phyloP scores from a whole-genome alignment of 1,140 invertebrate genomes.

The Leptestheria dahalacensis region DNA sequence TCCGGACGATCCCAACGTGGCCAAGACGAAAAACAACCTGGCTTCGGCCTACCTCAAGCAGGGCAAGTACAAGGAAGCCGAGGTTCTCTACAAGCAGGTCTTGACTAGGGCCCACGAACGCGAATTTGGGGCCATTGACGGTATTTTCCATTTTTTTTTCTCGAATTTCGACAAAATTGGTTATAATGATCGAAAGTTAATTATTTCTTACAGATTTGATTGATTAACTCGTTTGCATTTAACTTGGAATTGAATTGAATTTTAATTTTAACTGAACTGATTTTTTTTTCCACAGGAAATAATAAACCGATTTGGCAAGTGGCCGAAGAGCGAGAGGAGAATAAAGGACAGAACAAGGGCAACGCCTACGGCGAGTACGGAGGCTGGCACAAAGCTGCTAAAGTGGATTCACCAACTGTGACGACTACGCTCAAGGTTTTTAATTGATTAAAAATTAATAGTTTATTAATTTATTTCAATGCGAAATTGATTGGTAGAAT shows the following conservation, averaged over 20 bases:
- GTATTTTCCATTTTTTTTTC: too few species aligned
- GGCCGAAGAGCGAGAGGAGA: conserved; percentile 92
- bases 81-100: conserved; percentile 95
- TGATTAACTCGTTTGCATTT: too few species aligned
- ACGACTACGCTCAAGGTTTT: conserved; percentile 73
- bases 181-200: too few species aligned
- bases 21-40: conserved; percentile 98
- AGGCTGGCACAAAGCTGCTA: conserved; percentile 96
- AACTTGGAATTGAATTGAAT: too few species aligned
- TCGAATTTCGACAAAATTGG: too few species aligned
- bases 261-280: too few species aligned
- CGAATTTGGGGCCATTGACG: conserved; percentile 91
- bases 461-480: not conserved
- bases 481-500: conserved; percentile 38
- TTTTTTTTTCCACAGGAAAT: conserved; percentile 49
- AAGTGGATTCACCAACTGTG: conserved; percentile 93
- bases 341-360: conserved; percentile 79
- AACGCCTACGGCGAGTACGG: conserved; percentile 89
- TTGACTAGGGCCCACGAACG: conserved; percentile 91
- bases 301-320: conserved; percentile 99
- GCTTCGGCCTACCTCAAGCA: conserved; percentile 97
- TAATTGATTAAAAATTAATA: not conserved
- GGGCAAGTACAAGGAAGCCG: conserved; percentile 97
- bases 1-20: conserved; percentile 96
- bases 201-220: too few species aligned